phyloP scores from a whole-genome alignment of 2,797 vertebrate genomes.

The Tarsius wallacei region DNA sequence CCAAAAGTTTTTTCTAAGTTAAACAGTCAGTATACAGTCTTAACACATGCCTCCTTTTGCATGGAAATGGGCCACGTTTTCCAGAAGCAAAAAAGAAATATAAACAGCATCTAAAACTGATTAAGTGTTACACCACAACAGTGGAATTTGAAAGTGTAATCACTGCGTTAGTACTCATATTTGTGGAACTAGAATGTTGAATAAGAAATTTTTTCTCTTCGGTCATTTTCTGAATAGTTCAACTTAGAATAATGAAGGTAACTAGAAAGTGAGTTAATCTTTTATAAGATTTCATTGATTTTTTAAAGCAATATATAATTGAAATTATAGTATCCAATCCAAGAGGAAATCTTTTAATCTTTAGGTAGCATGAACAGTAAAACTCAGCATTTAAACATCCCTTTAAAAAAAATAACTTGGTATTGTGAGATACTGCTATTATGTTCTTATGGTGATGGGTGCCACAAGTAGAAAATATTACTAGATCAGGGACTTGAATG shows the following conservation, averaged over 20 bases:
- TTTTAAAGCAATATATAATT: constrained; percentile 86
- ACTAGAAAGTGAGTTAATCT: constrained; percentile 87
- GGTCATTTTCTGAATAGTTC: constrained; percentile 86
- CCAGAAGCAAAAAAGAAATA: constrained; percentile 78
- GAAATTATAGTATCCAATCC: constrained; percentile 88
- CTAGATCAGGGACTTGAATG: constrained; percentile 90
- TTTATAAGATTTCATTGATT: constrained; percentile 84
- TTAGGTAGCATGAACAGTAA: constrained; percentile 75
- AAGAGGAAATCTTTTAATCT: constrained; percentile 75
- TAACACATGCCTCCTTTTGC: constrained; percentile 84
- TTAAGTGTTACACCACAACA: constrained; percentile 87
- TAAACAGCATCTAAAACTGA: constrained; percentile 84
- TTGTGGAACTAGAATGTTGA: constrained; percentile 90
- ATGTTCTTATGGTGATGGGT: constrained; percentile 66
- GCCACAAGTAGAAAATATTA: constrained; percentile 83
- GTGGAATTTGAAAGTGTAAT: constrained; percentile 87
- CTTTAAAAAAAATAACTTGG: constrained; percentile 78
- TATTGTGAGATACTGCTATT: constrained; percentile 79
- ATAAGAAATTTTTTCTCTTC: constrained; percentile 86
- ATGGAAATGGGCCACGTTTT: constrained; percentile 83
- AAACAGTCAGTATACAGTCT: constrained; percentile 72
- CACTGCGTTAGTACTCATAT: constrained; percentile 89
- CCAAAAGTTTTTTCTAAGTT: constrained; percentile 69
- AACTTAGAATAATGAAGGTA: constrained; percentile 89
- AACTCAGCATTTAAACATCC: constrained; percentile 68